Base-by-base conservation (phyloP, 2,888 invertebrate genomes). In the Ophion obscuratus region DNA sequence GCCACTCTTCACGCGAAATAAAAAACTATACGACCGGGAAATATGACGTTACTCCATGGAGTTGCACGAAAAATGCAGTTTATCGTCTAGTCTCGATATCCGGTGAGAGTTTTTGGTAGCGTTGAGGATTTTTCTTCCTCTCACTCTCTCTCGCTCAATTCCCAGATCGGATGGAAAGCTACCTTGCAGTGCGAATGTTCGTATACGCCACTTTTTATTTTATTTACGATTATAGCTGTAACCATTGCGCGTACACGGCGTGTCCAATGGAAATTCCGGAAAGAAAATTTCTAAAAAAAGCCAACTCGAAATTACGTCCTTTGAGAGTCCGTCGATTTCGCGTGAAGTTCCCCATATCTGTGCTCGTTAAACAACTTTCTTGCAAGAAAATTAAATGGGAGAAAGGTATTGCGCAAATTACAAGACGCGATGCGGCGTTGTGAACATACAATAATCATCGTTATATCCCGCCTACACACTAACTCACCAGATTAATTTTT, bases 391-490 rank as follows among this genome's bases (percentile, higher is more conserved):
- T 17, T 77, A 79, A 83, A 80, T 11, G 80, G 67, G 85, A 85
- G 86, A 86, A 86, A 83, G 86, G 83, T 86, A 86, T 86, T 86
- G 83, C 86, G 83, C 86, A 86, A 86, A 86, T 86, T 83, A 83
- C 81, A 83, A 77, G 83, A 86, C 62, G 44, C 71, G 74, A 68
- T 74, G 64, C 67, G 64, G 61, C 67, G 67, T 74, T 68, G 73
- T 53, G 77, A 62, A 20, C 68, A 24, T 83, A 86, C 74, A 81
- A 86, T 83, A 81, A 81, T 81, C 61, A 81, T 83, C 76, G 76
- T 82, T 77, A 73, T 80, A 70, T 71, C 17, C 74, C 86, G 66
- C 83, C 81, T 68, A 86, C 86, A 83, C 83, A 74, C 44, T 20
- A 59, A 71, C 66, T 57, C 24, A 17, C 27, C n/a, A 61, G 31